Conservation (phyloP, 2,888 invertebrate species). For the Lagria hirta region DNA sequence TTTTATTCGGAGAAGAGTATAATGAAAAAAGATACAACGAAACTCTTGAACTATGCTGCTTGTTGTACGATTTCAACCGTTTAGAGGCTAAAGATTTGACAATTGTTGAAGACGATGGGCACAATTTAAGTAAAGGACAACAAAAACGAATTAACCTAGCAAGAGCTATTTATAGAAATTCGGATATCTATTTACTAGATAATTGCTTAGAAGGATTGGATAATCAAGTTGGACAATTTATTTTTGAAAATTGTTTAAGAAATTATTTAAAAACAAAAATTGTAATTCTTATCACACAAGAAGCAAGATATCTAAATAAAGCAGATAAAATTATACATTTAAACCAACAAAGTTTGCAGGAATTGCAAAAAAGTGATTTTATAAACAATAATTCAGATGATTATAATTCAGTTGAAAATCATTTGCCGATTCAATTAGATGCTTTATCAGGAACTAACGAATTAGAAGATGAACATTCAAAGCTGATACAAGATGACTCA, state of each 20-base stretch:
- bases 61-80: conserved; percentile 58
- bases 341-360: no score
- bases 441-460: no score
- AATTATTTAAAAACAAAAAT: conserved; percentile 19
- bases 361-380: no score
- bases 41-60: conserved; percentile 63
- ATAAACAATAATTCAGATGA: no score
- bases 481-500: no score
- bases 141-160: conserved; percentile 74
- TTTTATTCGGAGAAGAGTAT: conserved; percentile 67
- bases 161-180: conserved; percentile 69
- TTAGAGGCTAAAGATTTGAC: conserved; percentile 66
- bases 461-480: no score
- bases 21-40: conserved; percentile 58
- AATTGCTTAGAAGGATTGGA: conserved; percentile 79
- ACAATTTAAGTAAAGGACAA: conserved; percentile 77
- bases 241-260: conserved; percentile 68
- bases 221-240: conserved; percentile 66
- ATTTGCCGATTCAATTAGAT: no score
- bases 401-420: no score
- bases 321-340: no score
- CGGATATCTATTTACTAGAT: conserved; percentile 73
- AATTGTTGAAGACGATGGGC: conserved; percentile 74
- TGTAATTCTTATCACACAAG: no score
- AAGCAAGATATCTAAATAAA: no score